Evolutionary conservation across 1,140 invertebrate species (phyloP).

Genomic region (Euschistus heros): DNA sequence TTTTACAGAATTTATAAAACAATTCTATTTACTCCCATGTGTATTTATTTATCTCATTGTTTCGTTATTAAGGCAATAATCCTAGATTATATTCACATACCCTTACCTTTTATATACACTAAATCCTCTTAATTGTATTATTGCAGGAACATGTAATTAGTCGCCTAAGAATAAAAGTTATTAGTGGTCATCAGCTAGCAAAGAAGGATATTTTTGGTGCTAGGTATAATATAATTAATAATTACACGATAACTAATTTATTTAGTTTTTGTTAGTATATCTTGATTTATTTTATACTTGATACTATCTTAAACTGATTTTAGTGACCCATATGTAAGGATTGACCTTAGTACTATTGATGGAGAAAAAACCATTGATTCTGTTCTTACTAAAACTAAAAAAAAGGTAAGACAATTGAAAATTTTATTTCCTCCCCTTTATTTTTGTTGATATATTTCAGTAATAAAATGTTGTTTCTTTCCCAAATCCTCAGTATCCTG

Average conservation of each 20-base stretch:
- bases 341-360: slow-evolving; percentile 76
- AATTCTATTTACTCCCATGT: no score
- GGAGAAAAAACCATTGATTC: slow-evolving; percentile 80
- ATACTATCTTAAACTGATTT: slow-evolving; percentile 31
- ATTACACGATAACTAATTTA: no score
- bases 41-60: no score
- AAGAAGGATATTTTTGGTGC: slow-evolving; percentile 98
- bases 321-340: slow-evolving; percentile 92
- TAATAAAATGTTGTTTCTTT: slow-evolving; percentile 35
- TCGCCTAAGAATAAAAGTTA: slow-evolving; percentile 67
- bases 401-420: slow-evolving; percentile 50
- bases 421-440: no score
- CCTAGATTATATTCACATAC: no score
- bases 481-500: no score
- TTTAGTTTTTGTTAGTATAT: not conserved
- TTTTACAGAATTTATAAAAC: no score
- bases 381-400: slow-evolving; percentile 90
- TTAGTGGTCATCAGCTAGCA: slow-evolving; percentile 79
- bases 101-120: not conserved
- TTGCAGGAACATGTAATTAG: slow-evolving; percentile 41
- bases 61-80: no score
- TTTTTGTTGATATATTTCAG: slow-evolving; percentile 34
- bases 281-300: slow-evolving; percentile 9
- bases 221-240: not conserved
- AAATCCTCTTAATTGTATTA: not conserved